Percentiles rank a stretch among this genome's conserved stretches.
phyloP scores from a whole-genome alignment of 1,140 invertebrate species.

The Acromyrmex heyeri region DNA sequence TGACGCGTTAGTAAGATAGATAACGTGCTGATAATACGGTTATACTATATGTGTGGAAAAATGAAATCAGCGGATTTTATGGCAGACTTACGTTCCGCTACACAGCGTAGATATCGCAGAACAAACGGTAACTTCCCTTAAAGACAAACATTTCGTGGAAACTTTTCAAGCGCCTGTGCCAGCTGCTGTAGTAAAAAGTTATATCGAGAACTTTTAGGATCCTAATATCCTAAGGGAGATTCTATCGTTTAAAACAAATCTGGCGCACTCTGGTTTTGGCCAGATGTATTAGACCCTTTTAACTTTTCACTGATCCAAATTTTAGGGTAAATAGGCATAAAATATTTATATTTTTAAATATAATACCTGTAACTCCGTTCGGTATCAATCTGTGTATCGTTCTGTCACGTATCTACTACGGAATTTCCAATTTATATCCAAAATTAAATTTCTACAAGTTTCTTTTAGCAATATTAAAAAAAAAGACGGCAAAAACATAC shows the following conservation, averaged over 20 bases:
- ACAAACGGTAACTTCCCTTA: conserved; percentile 40
- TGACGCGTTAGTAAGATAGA: background rate
- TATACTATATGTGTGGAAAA: conserved; percentile 3
- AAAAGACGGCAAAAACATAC: background rate
- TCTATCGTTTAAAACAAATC: conserved; percentile 54
- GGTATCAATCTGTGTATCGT: too few species aligned
- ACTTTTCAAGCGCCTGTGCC: conserved; percentile 26
- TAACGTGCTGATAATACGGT: conserved; percentile 27
- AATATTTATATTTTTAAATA: background rate
- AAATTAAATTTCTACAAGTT: background rate
- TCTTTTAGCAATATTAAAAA: background rate
- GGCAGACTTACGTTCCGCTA: conserved; percentile 22
- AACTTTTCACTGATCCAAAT: background rate
- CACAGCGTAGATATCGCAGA: conserved; percentile 33
- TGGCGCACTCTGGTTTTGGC: conserved; percentile 21
- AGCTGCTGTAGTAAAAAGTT: conserved; percentile 53
- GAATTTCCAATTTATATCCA: too few species aligned
- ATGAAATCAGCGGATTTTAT: conserved; percentile 35
- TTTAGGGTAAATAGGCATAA: background rate
- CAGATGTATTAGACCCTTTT: conserved; percentile 22
- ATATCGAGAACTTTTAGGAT: conserved; percentile 42
- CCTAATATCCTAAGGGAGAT: conserved; percentile 43
- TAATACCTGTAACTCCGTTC: too few species aligned
- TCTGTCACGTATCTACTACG: too few species aligned
- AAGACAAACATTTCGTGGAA: conserved; percentile 53